Base-by-base conservation (phyloP, 2,888 invertebrate species). In the Phania funesta region DNA sequence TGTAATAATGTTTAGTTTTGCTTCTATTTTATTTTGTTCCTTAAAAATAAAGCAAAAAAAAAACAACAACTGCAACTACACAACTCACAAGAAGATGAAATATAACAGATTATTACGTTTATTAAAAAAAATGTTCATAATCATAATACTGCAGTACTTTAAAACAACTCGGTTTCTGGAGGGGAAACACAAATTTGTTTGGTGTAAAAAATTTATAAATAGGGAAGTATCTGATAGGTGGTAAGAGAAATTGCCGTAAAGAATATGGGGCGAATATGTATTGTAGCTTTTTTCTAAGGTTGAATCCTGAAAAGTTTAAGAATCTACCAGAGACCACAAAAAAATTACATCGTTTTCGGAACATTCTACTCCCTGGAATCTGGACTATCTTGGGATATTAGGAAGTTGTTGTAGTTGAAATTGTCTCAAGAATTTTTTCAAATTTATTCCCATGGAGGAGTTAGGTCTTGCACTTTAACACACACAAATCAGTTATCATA, bases 41-140 rank as follows among this genome's bases (percentile, higher is more conserved):
- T 44, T 60, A 70, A 65, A 65, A 65, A 32, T 24, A 68, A 62
- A 41, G 56, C 29, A 64, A 46, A n/a, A n/a, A n/a, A n/a, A n/a
- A n/a, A n/a, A n/a, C n/a, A n/a, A n/a, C n/a, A 18, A 52, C 44
- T 35, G 11, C 41, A 74, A 35, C 46, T 56, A 54, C 7, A 29
- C 52, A 58, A 58, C 22, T 26, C 46, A 44, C 44, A 54, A 62
- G 50, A 73, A 74, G 65, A 75, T 58, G 52, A 74, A 77, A 76
- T 52, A 50, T 48, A 68, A 68, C 70, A 75, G 58, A 82, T 78
- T 65, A 76, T 74, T 67, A 80, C 65, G 78, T 68, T 79, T 73
- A 81, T 65, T 82, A 74, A 78, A 82, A 78, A 75, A 78, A 78
- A 82, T 78, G 65, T 35, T 22, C 18, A 29, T n/a, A n/a, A 26